Percentiles rank a stretch among this genome's conserved stretches.
Conservation (phyloP, 2,113 vertebrate species). For the Neotoma lepida region DNA sequence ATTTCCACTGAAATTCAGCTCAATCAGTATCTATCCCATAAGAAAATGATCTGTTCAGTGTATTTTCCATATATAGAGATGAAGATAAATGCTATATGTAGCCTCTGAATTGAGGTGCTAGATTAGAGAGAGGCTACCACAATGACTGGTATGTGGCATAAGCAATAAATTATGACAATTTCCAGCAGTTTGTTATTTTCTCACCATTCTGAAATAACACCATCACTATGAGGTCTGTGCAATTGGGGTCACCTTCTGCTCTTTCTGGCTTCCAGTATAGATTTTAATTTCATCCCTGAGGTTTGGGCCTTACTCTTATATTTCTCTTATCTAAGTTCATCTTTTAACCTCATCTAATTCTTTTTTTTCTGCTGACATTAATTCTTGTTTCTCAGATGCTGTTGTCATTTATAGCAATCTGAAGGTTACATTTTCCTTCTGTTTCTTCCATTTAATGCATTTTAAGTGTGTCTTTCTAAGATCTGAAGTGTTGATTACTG, state of each 20-base stretch:
- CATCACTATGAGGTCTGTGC: background rate
- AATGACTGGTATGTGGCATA: background rate
- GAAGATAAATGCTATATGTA: background rate
- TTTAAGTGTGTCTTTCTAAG: background rate
- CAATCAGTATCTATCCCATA: background rate
- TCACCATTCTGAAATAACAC: background rate
- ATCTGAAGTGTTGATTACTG: background rate
- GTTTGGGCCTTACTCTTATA: background rate
- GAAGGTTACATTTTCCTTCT: constrained; percentile 13
- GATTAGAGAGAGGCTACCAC: background rate
- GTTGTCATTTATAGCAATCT: background rate
- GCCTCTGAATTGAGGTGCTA: background rate
- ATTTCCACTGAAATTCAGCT: background rate
- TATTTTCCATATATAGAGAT: background rate
- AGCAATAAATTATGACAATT: background rate
- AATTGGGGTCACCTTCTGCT: background rate
- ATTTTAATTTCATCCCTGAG: background rate
- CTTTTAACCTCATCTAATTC: background rate
- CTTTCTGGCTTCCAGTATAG: background rate
- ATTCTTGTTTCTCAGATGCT: background rate
- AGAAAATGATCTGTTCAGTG: background rate
- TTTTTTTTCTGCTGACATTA: background rate
- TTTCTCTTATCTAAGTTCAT: background rate
- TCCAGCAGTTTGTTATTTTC: background rate
- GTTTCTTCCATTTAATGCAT: constrained; percentile 9